phyloP scores from a whole-genome alignment of 2,888 invertebrate genomes.

The Chrysotoxum bicinctum region DNA sequence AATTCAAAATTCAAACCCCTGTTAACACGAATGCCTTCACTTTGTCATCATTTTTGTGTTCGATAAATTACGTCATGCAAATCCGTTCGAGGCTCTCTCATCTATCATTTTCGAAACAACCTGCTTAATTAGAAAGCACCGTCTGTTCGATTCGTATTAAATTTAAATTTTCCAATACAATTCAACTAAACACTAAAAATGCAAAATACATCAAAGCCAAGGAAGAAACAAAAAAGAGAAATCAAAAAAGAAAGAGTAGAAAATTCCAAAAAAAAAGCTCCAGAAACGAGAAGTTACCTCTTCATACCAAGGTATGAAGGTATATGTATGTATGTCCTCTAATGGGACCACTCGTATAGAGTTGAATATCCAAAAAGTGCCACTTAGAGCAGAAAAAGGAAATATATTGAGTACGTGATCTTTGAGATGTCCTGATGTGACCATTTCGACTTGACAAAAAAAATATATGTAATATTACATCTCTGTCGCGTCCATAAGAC shows the following conservation, averaged over 20 bases:
- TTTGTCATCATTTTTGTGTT: background rate
- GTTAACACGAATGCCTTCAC: background rate
- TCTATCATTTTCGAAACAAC: slow-evolving; percentile 36
- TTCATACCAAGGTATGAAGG: background rate
- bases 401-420: slow-evolving; percentile 82
- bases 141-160: slow-evolving; percentile 57
- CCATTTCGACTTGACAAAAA: slow-evolving; percentile 76
- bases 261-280: background rate
- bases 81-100: slow-evolving; percentile 36
- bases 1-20: background rate
- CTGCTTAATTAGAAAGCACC: slow-evolving; percentile 66
- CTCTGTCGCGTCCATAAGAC: slow-evolving; percentile 37
- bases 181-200: slow-evolving; percentile 48
- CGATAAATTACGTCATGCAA: slow-evolving; percentile 17
- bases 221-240: background rate
- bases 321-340: slow-evolving; percentile 18
- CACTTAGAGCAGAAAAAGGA: slow-evolving; percentile 73
- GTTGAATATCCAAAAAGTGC: slow-evolving; percentile 72
- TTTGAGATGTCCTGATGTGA: slow-evolving; percentile 81
- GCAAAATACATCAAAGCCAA: slow-evolving; percentile 68
- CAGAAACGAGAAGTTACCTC: slow-evolving; percentile 6
- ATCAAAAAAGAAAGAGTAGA: background rate
- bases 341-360: slow-evolving; percentile 72
- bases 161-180: slow-evolving; percentile 64
- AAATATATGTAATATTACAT: slow-evolving; percentile 63